A percentile compares a stretch with the other conserved stretches of the same genome.
Evolutionary conservation across 2,888 invertebrate species (phyloP).

Genomic region (Ceraclea dissimilis): DNA sequence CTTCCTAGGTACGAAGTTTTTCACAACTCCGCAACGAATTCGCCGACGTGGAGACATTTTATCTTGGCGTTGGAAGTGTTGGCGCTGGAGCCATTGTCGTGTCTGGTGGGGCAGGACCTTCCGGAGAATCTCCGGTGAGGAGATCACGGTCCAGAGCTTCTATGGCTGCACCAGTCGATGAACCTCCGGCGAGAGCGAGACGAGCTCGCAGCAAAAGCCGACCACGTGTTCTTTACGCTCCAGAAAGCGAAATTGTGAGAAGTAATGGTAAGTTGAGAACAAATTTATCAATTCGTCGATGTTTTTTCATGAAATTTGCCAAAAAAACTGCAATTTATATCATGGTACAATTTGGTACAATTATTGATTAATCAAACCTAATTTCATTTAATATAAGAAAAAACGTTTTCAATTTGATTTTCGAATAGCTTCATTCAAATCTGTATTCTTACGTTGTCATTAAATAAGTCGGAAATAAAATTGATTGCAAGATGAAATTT

Average conservation of each 20-base stretch:
- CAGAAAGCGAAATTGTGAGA: slow-evolving; percentile 73
- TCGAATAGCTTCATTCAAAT: too few relatives aligned
- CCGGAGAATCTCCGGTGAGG: slow-evolving; percentile 53
- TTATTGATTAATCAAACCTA: too few relatives aligned
- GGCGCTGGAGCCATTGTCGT: slow-evolving; percentile 36
- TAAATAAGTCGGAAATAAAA: too few relatives aligned
- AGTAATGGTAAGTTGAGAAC: slow-evolving; percentile 53
- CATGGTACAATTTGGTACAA: too few relatives aligned
- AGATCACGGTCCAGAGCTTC: slow-evolving; percentile 56
- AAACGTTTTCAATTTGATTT: too few relatives aligned
- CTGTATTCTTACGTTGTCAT: too few relatives aligned
- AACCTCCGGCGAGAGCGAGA: slow-evolving; percentile 49
- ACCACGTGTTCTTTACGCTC: slow-evolving; percentile 75
- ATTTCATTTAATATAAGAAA: too few relatives aligned
- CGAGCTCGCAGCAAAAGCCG: slow-evolving; percentile 78
- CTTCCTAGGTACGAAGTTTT: slow-evolving; percentile 75
- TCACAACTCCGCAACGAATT: slow-evolving; percentile 90
- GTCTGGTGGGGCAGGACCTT: slow-evolving; percentile 32
- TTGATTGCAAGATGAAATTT: too few relatives aligned
- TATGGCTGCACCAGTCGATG: slow-evolving; percentile 40
- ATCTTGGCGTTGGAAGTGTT: slow-evolving; percentile 55
- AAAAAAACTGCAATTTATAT: too few relatives aligned
- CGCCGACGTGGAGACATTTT: slow-evolving; percentile 86
- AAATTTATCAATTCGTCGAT: too few relatives aligned
- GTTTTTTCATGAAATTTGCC: too few relatives aligned